A percentile compares a stretch with the other conserved stretches of the same genome.
Evolutionary conservation across 1,140 invertebrate genomes (phyloP).

Genomic region (Colletes gigas): DNA sequence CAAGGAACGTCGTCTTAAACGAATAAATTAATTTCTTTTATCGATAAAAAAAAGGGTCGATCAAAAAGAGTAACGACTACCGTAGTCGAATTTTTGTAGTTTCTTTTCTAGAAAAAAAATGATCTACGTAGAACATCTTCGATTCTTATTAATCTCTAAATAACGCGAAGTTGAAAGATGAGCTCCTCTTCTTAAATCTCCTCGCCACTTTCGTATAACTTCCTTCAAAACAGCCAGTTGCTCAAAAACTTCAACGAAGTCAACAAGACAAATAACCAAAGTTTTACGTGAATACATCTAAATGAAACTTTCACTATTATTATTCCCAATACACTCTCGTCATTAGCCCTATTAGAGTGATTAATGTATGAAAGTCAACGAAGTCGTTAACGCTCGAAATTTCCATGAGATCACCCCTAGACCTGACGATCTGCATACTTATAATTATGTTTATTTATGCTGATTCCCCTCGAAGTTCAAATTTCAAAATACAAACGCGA

Average conservation of each 20-base stretch:
- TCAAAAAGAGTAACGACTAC: too few relatives aligned
- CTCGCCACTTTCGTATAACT: neutral
- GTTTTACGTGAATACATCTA: neutral
- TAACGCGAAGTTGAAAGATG: neutral
- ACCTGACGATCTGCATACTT: constrained; percentile 2
- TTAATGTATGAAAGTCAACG: neutral
- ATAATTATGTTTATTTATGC: constrained; percentile 11
- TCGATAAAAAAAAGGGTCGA: too few relatives aligned
- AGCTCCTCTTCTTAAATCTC: neutral
- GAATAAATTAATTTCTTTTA: too few relatives aligned
- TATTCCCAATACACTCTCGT: neutral
- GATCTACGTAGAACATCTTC: neutral
- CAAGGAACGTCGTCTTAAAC: too few relatives aligned
- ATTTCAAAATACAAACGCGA: neutral
- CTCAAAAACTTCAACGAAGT: neutral
- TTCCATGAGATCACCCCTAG: neutral
- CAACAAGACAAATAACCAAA: neutral
- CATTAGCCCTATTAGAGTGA: neutral
- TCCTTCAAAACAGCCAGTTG: constrained; percentile 1
- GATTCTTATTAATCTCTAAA: neutral
- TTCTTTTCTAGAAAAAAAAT: neutral
- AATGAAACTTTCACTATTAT: neutral
- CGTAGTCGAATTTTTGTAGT: too few relatives aligned
- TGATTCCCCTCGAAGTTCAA: neutral
- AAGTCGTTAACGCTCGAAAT: neutral